phyloP scores from a whole-genome alignment of 2,888 invertebrate genomes.

The Ophion obscuratus region DNA sequence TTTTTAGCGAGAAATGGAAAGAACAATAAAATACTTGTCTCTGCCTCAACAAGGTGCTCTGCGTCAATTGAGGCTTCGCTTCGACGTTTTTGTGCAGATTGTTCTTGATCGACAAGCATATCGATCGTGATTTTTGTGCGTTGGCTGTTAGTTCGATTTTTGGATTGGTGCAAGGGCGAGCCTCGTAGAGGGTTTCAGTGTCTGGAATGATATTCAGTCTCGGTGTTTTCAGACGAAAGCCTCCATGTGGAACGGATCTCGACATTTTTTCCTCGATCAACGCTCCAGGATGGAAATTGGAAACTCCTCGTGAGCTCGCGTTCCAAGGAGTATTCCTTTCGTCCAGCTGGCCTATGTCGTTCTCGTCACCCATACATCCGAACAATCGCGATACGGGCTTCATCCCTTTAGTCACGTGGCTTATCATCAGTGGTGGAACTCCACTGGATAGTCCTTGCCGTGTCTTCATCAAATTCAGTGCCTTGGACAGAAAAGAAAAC shows the following conservation, averaged over 20 bases:
- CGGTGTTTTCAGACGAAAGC: conserved; percentile 32
- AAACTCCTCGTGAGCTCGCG: conserved; percentile 26
- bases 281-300: conserved; percentile 26
- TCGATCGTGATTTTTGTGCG: conserved; percentile 38
- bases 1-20: neutral
- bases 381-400: conserved; percentile 74
- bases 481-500: conserved; percentile 68
- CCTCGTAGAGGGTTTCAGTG: conserved; percentile 32
- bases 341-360: conserved; percentile 11
- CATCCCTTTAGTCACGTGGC: conserved; percentile 77
- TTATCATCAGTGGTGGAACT: conserved; percentile 76
- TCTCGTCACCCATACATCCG: conserved; percentile 65
- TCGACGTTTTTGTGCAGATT: conserved; percentile 50
- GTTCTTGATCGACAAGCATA: conserved; percentile 56
- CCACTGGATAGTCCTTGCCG: conserved; percentile 73
- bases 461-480: conserved; percentile 80
- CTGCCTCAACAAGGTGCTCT: conserved; percentile 63
- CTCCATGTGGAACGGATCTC: conserved; percentile 27
- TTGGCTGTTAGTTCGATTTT: conserved; percentile 43
- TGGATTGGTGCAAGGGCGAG: conserved; percentile 22
- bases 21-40: conserved; percentile 61
- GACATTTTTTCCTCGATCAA: conserved; percentile 13
- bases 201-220: conserved; percentile 37
- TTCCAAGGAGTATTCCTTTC: conserved; percentile 24
- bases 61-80: conserved; percentile 51